Evolutionary conservation across 2,113 vertebrate species (phyloP).

Genomic region (Scartelaos histophorus): DNA sequence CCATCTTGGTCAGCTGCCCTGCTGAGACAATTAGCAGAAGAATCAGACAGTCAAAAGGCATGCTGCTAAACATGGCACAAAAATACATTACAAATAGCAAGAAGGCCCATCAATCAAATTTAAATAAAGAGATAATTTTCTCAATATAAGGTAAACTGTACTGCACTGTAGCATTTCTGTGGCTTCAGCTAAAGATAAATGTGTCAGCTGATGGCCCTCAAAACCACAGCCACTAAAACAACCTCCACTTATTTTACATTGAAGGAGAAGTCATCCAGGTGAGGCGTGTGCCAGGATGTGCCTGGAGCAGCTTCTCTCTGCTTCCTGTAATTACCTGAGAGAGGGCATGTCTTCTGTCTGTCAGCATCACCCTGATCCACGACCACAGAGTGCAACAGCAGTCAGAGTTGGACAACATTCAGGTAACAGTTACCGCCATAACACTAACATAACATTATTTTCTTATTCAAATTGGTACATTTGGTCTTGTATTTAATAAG

Average conservation of each 20-base stretch:
- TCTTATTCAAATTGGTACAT: neutral
- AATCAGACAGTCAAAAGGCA: conserved; percentile 88
- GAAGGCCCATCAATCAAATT: conserved; percentile 17
- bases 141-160: neutral
- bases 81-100: conserved; percentile 33
- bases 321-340: conserved; percentile 74
- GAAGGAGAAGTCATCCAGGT: conserved; percentile 44
- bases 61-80: conserved; percentile 58
- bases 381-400: conserved; percentile 18
- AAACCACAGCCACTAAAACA: conserved; percentile 28
- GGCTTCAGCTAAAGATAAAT: conserved; percentile 5
- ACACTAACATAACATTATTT: neutral
- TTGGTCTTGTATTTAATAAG: neutral
- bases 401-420: conserved; percentile 25
- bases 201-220: conserved; percentile 17
- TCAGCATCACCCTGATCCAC: conserved; percentile 55
- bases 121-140: conserved; percentile 1
- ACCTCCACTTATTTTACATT: conserved; percentile 27
- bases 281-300: conserved; percentile 62
- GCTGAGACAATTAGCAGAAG: conserved; percentile 94
- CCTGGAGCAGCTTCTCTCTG: conserved; percentile 76
- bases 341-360: conserved; percentile 62
- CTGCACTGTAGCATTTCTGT: neutral
- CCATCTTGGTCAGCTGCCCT: conserved; percentile 87
- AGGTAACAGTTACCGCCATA: neutral